Percentiles rank a stretch among this genome's conserved stretches.
phyloP scores from a whole-genome alignment of 1,140 invertebrate genomes.

The Saccostrea echinata region DNA sequence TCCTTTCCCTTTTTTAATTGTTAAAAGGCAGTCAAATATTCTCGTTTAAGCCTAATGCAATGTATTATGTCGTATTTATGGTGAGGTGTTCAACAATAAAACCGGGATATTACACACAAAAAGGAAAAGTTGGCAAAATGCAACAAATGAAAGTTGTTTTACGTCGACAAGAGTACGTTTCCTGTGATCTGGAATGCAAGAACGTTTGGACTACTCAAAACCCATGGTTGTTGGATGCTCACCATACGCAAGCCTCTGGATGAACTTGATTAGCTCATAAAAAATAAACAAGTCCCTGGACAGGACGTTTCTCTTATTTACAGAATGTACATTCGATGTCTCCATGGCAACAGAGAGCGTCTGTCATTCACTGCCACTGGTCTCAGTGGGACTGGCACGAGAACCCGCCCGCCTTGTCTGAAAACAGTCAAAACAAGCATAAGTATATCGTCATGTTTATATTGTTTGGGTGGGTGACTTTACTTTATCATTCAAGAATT shows the following conservation, averaged over 20 bases:
- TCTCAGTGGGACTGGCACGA: slow-evolving; percentile 63
- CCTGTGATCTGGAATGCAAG: slow-evolving; percentile 29
- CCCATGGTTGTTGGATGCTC: background rate
- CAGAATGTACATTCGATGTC: slow-evolving; percentile 62
- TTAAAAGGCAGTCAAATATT: background rate
- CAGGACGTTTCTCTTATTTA: slow-evolving; percentile 52
- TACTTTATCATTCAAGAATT: too few relatives aligned
- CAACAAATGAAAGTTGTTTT: background rate
- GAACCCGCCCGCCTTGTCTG: slow-evolving; percentile 57
- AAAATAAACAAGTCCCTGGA: slow-evolving; percentile 16
- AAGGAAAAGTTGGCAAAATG: background rate
- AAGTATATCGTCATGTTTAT: too few relatives aligned
- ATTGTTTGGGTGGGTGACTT: too few relatives aligned
- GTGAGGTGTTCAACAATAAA: background rate
- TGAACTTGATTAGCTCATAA: slow-evolving; percentile 12
- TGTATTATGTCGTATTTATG: background rate
- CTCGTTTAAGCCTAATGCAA: background rate
- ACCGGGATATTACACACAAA: background rate
- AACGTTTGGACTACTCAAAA: background rate
- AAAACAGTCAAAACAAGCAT: slow-evolving; percentile 30
- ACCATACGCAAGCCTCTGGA: background rate
- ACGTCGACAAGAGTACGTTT: background rate
- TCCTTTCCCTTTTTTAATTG: background rate
- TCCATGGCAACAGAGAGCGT: slow-evolving; percentile 50
- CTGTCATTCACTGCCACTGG: slow-evolving; percentile 65